phyloP scores from a whole-genome alignment of 2,888 invertebrate genomes.

The Leucophora obtusa region DNA sequence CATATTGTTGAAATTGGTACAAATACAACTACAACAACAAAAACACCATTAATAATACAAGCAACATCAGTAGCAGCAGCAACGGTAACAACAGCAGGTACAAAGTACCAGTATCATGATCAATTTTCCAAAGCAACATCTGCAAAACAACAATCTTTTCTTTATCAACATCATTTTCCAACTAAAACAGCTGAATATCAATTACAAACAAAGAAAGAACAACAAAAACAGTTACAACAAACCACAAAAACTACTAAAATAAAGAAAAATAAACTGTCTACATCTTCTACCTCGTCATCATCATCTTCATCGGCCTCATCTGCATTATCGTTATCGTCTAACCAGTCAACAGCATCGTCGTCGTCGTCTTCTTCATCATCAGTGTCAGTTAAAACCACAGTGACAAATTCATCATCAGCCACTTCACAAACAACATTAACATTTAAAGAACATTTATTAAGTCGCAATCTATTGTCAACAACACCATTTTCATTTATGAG shows the following conservation, averaged over 20 bases:
- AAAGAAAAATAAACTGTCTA: slow-evolving; percentile 50
- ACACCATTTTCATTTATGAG: slow-evolving; percentile 70
- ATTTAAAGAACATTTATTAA: slow-evolving; percentile 55
- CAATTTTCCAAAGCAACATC: slow-evolving; percentile 46
- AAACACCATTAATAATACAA: slow-evolving; percentile 64
- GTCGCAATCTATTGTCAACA: slow-evolving; percentile 54
- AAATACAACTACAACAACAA: slow-evolving; percentile 66
- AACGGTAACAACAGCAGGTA: slow-evolving; percentile 51
- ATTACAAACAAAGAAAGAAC: slow-evolving; percentile 54
- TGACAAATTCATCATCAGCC: slow-evolving; percentile 34
- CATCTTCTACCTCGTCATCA: slow-evolving; percentile 42
- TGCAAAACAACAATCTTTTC: slow-evolving; percentile 53
- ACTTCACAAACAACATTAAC: slow-evolving; percentile 47
- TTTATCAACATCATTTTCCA: slow-evolving; percentile 51
- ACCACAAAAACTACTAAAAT: slow-evolving; percentile 46
- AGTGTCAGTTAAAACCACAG: slow-evolving; percentile 38
- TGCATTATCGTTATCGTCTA: slow-evolving; percentile 34
- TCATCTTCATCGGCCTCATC: slow-evolving; percentile 49
- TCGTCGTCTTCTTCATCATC: slow-evolving; percentile 33
- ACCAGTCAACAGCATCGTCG: neutral
- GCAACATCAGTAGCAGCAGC: slow-evolving; percentile 30
- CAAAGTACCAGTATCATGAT: slow-evolving; percentile 62
- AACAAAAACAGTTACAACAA: slow-evolving; percentile 57
- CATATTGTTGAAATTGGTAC: slow-evolving; percentile 79
- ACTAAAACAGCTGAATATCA: slow-evolving; percentile 55